Evolutionary conservation across 2,113 vertebrate genomes (phyloP), one percentile per base, ranked within the genome.

Genomic region (Chlamydotis undulata): DNA sequence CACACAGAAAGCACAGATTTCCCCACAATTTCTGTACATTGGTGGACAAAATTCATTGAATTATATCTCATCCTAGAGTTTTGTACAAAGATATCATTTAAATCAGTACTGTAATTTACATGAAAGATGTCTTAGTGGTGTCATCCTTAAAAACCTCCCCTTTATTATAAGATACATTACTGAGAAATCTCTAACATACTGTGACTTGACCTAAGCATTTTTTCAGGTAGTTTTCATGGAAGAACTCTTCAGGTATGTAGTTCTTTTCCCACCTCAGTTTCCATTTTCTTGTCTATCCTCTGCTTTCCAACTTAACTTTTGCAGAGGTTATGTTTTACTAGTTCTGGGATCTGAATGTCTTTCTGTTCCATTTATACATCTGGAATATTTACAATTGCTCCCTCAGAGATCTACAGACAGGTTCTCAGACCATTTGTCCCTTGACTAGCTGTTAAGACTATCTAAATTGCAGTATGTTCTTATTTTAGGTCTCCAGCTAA

Each of bases 381-480:
- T 78, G 71, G 45, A 94, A 92, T 93, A 95, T 87, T 92, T 96
- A 43, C 79, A 87, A 56, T 83, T 95, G 61, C 64, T 96, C 88
- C 57, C 39, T 94, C 37, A 21, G 73, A 97, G 61, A 96, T 67
- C 41, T 74, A 50, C 21, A 92, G 69, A 52, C 16, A 89, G 35
- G 10, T 95, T 96, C 24, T 93, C 35, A 77, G 69, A 41, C 21
- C n/a, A 71, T 61, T 83, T 77, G 31, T 92, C 76, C 78, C 76
- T 87, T 64, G 64, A 56, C 74, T 94, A 39, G 24, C 78, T 93
- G 61, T 93, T 97, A 97, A 85, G 65, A 59, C 74, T 69, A 84
- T 57, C 45, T 87, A 84, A 94, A 78, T 60, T 77, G 22, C 68
- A 75, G 33, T 41, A 80, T 31, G 37, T 85, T 95, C 53, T 90